These are phyloP conservation scores for Aspidapion aeneum DNA, from an alignment of 2,888 invertebrate species.

Conservation along the genomic window DNA sequence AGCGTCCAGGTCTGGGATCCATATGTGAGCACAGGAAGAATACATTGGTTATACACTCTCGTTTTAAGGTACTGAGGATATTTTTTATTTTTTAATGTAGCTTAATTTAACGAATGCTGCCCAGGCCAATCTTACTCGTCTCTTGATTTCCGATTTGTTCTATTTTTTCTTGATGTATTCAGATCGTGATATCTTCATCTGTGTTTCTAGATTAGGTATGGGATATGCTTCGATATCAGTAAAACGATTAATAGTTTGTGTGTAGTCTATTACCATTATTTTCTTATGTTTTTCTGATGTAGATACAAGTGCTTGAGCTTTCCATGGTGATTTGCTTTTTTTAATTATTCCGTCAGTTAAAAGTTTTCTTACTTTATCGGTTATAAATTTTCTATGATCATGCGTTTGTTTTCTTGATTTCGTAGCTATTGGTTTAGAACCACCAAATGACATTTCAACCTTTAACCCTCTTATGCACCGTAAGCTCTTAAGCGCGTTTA, in stretches of 20 bases:
- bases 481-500: no score
- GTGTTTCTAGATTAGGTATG: constrained; percentile 23
- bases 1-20: no score
- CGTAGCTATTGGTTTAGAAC: constrained; percentile 7
- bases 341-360: constrained; percentile 9
- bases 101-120: no score
- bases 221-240: constrained; percentile 28
- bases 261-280: constrained; percentile 31
- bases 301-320: constrained; percentile 26
- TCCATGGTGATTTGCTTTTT: constrained; percentile 15
- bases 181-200: no score
- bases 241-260: constrained; percentile 28
- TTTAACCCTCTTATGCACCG: no score
- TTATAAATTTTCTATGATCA: constrained; percentile 10
- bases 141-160: no score
- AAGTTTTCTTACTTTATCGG: constrained; percentile 6
- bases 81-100: no score
- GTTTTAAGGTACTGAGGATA: no score
- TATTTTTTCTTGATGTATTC: no score
- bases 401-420: constrained; percentile 7
- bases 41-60: no score
- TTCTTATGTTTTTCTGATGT: constrained; percentile 23
- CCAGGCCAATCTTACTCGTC: no score
- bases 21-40: no score
- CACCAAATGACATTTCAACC: background rate